Conservation (phyloP, 2,888 invertebrate genomes). For the Chymomyza fuscimana region DNA sequence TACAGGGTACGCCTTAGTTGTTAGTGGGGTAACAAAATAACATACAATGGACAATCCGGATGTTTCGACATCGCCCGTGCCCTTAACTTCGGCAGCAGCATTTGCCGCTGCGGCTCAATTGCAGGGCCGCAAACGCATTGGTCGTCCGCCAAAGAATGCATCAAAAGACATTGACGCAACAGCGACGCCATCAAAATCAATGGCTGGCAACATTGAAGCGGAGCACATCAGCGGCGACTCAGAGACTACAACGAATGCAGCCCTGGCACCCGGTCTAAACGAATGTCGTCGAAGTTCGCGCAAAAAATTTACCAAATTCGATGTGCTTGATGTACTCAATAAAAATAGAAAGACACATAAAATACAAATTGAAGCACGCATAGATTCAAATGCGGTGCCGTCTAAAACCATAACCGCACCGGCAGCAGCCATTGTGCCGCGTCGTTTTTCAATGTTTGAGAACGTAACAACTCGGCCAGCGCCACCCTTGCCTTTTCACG, state of each 20-base stretch:
- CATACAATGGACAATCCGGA: slow-evolving; percentile 22
- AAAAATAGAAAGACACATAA: slow-evolving; percentile 77
- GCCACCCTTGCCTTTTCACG: slow-evolving; percentile 14
- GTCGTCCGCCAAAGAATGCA: slow-evolving; percentile 37
- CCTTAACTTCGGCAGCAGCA: background rate
- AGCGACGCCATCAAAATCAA: background rate
- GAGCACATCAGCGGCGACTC: background rate
- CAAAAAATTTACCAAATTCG: slow-evolving; percentile 78
- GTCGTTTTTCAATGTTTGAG: slow-evolving; percentile 61
- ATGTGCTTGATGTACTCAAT: slow-evolving; percentile 77
- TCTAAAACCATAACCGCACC: background rate
- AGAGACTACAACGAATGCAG: background rate
- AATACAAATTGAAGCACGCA: slow-evolving; percentile 78
- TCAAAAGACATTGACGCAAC: slow-evolving; percentile 27
- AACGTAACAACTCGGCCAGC: slow-evolving; percentile 2
- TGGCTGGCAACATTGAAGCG: background rate
- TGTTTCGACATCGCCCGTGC: background rate
- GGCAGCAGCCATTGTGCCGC: slow-evolving; percentile 13
- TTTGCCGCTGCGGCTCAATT: background rate
- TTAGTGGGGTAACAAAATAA: too few species aligned
- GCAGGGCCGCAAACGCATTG: slow-evolving; percentile 30
- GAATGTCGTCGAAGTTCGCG: slow-evolving; percentile 78
- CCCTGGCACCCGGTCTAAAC: slow-evolving; percentile 24
- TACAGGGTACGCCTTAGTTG: too few species aligned
- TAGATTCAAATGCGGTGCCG: slow-evolving; percentile 72